These are phyloP conservation scores for Stictonetta naevosa DNA, from an alignment of 2,113 vertebrate genomes.

Conservation along the genomic window DNA sequence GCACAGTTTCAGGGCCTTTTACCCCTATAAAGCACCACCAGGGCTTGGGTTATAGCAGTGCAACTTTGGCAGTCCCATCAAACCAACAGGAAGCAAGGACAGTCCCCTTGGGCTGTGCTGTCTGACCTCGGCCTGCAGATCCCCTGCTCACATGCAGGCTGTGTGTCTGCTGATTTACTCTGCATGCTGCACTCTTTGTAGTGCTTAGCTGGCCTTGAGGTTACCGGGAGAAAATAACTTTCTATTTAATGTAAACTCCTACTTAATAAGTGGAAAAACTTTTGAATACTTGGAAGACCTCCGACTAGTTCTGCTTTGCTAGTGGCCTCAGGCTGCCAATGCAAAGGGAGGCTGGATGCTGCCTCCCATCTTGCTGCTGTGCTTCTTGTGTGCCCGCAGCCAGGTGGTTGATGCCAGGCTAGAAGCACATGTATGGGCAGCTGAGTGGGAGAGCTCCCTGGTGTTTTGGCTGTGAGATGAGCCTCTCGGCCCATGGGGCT, in stretches of 20 bases:
- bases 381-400: background rate
- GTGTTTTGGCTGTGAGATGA: background rate
- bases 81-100: background rate
- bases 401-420: background rate
- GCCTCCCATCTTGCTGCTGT: background rate
- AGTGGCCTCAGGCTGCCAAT: background rate
- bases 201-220: background rate
- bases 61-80: background rate
- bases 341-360: background rate
- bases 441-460: background rate
- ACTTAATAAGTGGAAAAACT: background rate
- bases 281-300: background rate
- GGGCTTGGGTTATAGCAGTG: background rate
- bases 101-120: background rate
- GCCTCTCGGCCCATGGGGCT: background rate
- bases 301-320: background rate
- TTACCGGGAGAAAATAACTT: background rate
- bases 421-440: accelerated
- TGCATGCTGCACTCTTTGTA: background rate
- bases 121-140: background rate
- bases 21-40: background rate
- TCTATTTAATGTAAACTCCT: background rate
- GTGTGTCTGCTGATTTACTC: background rate
- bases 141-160: background rate
- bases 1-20: background rate